These are phyloP conservation scores for Drosophila dives DNA, from an alignment of 2,888 invertebrate species.

Conservation along the genomic window DNA sequence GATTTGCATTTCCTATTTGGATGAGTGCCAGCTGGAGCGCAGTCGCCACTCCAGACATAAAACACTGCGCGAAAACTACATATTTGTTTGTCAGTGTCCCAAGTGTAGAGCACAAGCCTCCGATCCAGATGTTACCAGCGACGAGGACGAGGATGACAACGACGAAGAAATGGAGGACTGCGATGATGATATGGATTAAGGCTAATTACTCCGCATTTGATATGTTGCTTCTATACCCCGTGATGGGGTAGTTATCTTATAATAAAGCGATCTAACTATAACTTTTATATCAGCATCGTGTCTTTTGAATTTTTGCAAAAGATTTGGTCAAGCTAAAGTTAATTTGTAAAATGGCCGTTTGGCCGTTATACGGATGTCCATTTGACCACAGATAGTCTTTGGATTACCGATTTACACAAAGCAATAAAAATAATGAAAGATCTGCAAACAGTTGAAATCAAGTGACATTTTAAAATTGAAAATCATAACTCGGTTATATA, in stretches of 20 bases:
- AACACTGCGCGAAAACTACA: slow-evolving; percentile 90
- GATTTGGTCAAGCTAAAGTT: background rate
- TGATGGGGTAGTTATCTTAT: slow-evolving; percentile 9
- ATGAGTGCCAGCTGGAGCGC: slow-evolving; percentile 91
- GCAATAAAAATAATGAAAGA: background rate
- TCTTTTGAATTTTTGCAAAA: too few species aligned
- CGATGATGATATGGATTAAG: slow-evolving; percentile 61
- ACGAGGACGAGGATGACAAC: slow-evolving; percentile 88
- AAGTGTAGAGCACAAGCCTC: slow-evolving; percentile 90
- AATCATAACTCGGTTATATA: background rate
- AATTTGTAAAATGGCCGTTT: background rate
- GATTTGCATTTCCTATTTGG: slow-evolving; percentile 95
- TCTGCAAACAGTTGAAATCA: background rate
- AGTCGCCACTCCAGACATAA: slow-evolving; percentile 95
- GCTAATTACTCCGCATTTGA: background rate
- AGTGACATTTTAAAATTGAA: background rate
- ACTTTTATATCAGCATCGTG: background rate
- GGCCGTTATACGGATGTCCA: background rate
- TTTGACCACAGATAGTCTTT: background rate
- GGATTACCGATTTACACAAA: background rate
- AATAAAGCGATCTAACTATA: slow-evolving; percentile 22
- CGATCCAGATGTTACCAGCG: slow-evolving; percentile 93
- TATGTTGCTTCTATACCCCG: slow-evolving; percentile 12
- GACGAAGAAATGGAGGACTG: slow-evolving; percentile 82
- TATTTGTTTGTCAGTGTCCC: slow-evolving; percentile 92